Evolutionary conservation across 1,140 invertebrate species (phyloP).

Genomic region (Drosophila bocqueti): DNA sequence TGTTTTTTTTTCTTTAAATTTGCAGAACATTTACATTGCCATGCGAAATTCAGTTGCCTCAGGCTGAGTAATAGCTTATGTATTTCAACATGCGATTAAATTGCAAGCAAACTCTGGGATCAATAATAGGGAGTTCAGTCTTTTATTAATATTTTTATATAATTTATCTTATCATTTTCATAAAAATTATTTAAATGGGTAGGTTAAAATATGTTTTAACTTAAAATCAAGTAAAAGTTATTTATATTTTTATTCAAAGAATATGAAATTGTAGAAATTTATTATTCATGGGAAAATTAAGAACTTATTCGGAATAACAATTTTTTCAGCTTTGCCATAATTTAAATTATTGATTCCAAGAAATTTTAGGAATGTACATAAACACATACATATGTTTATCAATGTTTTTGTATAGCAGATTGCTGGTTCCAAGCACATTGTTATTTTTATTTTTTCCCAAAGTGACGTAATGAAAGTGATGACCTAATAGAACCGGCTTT

Average conservation of each 20-base stretch:
- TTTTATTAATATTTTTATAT: no score
- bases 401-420: not conserved
- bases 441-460: not conserved
- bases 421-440: not conserved
- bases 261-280: no score
- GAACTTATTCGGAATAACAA: not conserved
- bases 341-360: not conserved
- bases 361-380: not conserved
- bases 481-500: slow-evolving; percentile 1
- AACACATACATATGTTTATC: no score
- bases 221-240: no score
- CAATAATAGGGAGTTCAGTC: no score
- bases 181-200: no score
- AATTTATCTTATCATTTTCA: no score
- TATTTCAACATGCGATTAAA: not conserved
- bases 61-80: slow-evolving; percentile 3
- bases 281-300: not conserved
- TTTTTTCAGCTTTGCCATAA: not conserved
- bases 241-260: no score
- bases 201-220: no score
- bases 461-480: slow-evolving; percentile 8
- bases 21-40: not conserved
- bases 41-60: slow-evolving; percentile 2
- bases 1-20: not conserved
- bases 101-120: no score